Conservation (phyloP, 2,113 vertebrate species). For the Varanus komodoensis region DNA sequence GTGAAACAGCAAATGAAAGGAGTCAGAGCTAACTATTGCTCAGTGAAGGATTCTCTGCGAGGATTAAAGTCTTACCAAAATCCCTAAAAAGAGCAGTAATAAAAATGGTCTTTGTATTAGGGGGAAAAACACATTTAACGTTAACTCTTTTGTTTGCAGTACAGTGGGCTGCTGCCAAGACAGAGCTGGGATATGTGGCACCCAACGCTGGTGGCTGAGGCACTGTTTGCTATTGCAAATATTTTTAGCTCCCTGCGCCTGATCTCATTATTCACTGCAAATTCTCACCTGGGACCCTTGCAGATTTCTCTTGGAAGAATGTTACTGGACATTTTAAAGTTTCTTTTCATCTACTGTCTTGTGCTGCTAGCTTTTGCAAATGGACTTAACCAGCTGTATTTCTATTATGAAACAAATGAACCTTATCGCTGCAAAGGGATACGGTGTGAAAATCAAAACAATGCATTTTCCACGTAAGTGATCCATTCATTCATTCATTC, state of each 20-base stretch:
- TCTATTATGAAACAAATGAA: constrained; percentile 86
- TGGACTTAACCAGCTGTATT: constrained; percentile 96
- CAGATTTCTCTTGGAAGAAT: constrained; percentile 98
- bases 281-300: constrained; percentile 96
- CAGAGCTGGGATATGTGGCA: constrained; percentile 94
- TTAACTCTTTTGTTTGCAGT: constrained; percentile 80
- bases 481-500: neutral
- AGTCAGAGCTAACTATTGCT: neutral
- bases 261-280: constrained; percentile 97
- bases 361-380: constrained; percentile 97
- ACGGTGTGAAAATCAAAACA: constrained; percentile 91
- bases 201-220: constrained; percentile 94
- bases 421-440: constrained; percentile 89
- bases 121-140: neutral
- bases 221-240: constrained; percentile 96
- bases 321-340: constrained; percentile 99
- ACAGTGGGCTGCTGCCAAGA: constrained; percentile 79
- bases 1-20: neutral
- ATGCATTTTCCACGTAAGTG: constrained; percentile 97
- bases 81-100: neutral
- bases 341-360: constrained; percentile 98
- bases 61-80: neutral
- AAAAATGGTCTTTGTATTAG: neutral
- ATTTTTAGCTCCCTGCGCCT: constrained; percentile 98
- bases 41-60: neutral